phyloP scores from a whole-genome alignment of 2,888 invertebrate genomes.

The Thecophora atra region DNA sequence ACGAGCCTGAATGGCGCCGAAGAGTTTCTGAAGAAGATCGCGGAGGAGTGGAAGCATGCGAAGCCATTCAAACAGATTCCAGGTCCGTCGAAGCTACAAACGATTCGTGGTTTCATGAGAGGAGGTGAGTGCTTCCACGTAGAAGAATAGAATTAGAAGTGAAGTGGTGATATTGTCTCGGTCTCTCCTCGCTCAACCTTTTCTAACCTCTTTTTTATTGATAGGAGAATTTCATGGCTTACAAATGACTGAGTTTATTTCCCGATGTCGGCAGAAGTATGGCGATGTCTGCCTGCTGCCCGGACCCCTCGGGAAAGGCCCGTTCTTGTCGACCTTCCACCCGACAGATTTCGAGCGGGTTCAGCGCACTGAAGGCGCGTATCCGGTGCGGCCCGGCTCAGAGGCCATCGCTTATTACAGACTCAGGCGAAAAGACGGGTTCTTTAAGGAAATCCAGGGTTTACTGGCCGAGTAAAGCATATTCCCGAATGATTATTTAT shows the following conservation, averaged over 20 bases:
- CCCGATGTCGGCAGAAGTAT: conserved; percentile 49
- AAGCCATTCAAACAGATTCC: conserved; percentile 52
- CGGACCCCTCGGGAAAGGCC: conserved; percentile 57
- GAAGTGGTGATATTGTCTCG: no score
- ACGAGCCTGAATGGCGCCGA: no score
- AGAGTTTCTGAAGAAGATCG: not conserved
- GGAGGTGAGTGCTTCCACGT: conserved; percentile 50
- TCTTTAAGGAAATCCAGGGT: conserved; percentile 39
- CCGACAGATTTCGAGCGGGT: conserved; percentile 68
- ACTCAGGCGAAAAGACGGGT: conserved; percentile 42
- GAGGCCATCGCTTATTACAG: conserved; percentile 64
- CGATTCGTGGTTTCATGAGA: conserved; percentile 51
- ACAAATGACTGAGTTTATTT: conserved; percentile 44
- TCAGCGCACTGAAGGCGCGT: conserved; percentile 66
- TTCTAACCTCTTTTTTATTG: not conserved
- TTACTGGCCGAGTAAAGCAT: conserved; percentile 35
- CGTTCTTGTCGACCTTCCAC: conserved; percentile 66
- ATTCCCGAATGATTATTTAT: not conserved
- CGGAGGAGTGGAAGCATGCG: conserved; percentile 49
- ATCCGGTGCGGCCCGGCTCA: conserved; percentile 64
- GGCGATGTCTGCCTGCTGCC: conserved; percentile 65
- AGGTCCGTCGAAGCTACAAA: conserved; percentile 51
- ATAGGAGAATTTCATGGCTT: conserved; percentile 47
- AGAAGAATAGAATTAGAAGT: no score
- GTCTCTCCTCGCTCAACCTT: no score